phyloP scores from a whole-genome alignment of 2,888 invertebrate genomes.

The Cyaniris semiargus region DNA sequence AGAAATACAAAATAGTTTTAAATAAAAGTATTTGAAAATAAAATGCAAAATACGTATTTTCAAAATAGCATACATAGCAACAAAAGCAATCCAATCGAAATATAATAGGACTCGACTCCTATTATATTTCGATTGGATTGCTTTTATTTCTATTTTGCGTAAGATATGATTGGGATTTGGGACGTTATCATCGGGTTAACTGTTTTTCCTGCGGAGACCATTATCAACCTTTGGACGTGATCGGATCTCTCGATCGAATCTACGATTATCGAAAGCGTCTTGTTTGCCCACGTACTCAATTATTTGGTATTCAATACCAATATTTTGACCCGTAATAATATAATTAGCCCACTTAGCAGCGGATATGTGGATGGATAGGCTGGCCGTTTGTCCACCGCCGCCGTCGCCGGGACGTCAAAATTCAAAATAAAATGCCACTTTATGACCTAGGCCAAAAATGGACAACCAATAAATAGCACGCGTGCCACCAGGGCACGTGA shows the following conservation, averaged over 20 bases:
- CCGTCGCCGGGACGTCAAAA: too few species aligned
- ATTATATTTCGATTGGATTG: conserved; percentile 1
- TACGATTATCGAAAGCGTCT: background rate
- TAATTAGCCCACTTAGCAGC: conserved; percentile 13
- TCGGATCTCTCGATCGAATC: background rate
- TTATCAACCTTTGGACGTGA: background rate
- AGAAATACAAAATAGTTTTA: too few species aligned
- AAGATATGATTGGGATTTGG: background rate
- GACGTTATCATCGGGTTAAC: background rate
- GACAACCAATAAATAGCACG: too few species aligned
- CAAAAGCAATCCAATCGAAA: too few species aligned
- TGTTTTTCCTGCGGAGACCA: background rate
- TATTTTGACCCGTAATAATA: conserved; percentile 21
- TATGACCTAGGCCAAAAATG: too few species aligned
- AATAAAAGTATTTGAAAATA: too few species aligned
- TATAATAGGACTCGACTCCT: too few species aligned
- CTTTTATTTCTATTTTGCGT: background rate
- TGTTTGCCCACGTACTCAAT: conserved; percentile 13
- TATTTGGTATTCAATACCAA: conserved; percentile 11
- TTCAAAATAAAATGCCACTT: too few species aligned
- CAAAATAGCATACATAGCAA: too few species aligned
- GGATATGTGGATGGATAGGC: background rate
- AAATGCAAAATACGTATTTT: too few species aligned
- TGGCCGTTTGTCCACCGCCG: background rate
- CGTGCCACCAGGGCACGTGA: too few species aligned